Conservation (phyloP, 23 tunicate species). For the Oikopleura albicans region DNA sequence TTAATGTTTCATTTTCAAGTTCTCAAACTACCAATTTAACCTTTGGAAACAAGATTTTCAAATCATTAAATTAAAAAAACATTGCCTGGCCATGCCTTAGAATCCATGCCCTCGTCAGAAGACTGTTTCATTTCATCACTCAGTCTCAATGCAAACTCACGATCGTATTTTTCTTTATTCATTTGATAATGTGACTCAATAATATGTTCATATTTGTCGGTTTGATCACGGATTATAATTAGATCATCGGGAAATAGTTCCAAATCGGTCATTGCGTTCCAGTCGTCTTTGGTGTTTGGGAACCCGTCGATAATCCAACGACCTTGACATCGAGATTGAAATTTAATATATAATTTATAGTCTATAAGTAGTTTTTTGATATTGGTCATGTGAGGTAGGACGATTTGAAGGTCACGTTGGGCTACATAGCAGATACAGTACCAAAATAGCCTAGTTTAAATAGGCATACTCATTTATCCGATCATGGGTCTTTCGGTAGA, state of each 20-base stretch:
- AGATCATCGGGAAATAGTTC: conserved; percentile 49
- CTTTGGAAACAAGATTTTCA: too few relatives aligned
- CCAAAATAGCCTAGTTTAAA: too few relatives aligned
- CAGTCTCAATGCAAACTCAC: background rate
- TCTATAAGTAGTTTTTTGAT: background rate
- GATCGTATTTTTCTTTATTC: background rate
- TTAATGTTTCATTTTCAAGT: too few relatives aligned
- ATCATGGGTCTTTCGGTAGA: too few relatives aligned
- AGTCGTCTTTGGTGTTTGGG: conserved; percentile 66
- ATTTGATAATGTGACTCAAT: background rate
- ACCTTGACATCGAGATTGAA: conserved; percentile 56
- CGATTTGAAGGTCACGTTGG: background rate
- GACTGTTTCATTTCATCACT: background rate
- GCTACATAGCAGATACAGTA: too few relatives aligned
- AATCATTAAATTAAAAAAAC: too few relatives aligned
- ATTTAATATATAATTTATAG: background rate
- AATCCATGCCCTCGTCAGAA: too few relatives aligned
- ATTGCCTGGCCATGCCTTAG: too few relatives aligned
- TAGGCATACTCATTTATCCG: too few relatives aligned
- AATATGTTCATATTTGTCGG: background rate
- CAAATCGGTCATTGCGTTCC: conserved; percentile 74
- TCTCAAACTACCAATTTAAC: too few relatives aligned
- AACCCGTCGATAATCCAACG: conserved; percentile 91
- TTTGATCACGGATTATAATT: conserved; percentile 6
- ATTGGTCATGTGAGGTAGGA: background rate